Evolutionary conservation across 2,888 invertebrate genomes (phyloP).

Genomic region (Dicyrtoma fusca): DNA sequence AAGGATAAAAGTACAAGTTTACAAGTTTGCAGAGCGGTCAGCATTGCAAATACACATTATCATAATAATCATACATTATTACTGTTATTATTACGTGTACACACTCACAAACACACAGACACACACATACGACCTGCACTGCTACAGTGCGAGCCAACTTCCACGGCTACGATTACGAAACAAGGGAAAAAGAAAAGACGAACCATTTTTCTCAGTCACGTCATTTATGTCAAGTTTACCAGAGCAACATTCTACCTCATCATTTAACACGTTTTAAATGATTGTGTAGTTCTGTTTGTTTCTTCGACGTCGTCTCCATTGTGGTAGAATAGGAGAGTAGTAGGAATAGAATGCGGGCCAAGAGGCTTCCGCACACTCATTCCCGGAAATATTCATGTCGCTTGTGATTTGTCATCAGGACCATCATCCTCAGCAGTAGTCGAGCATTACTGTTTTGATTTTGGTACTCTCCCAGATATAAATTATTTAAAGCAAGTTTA

Average conservation of each 20-base stretch:
- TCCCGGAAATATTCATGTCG: conserved; percentile 28
- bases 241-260: conserved; percentile 5
- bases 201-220: no score
- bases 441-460: no score
- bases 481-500: not conserved
- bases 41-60: no score
- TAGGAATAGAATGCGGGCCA: conserved; percentile 27
- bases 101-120: not conserved
- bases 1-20: not conserved
- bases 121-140: not conserved
- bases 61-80: not conserved
- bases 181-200: no score
- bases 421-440: not conserved
- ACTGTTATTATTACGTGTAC: not conserved
- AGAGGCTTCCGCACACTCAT: conserved; percentile 16
- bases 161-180: conserved; percentile 13
- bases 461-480: not conserved
- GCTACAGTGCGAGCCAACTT: not conserved
- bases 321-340: conserved; percentile 10
- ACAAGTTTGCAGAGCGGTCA: no score
- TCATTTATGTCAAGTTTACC: conserved; percentile 16
- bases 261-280: no score
- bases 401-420: not conserved
- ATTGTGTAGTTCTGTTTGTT: no score
- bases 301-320: not conserved